A percentile compares a stretch with the other conserved stretches of the same genome.
Evolutionary conservation across 2,888 invertebrate species (phyloP).

Genomic region (Alloscopus bannaensis): DNA sequence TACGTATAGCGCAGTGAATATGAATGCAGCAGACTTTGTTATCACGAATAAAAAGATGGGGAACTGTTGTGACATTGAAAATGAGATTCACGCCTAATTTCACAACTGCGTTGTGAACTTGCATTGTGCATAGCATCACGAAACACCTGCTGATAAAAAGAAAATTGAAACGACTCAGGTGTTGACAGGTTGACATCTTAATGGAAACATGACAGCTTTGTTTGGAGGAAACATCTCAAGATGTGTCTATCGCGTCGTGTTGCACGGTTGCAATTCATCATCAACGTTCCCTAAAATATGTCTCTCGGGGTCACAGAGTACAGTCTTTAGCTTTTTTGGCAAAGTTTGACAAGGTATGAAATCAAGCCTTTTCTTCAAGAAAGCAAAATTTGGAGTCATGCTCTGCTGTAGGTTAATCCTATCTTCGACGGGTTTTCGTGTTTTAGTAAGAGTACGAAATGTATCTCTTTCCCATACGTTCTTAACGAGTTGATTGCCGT

Average conservation of each 20-base stretch:
- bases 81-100: background rate
- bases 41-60: background rate
- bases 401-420: too few relatives aligned
- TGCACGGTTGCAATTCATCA: background rate
- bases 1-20: background rate
- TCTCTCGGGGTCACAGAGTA: too few relatives aligned
- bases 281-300: background rate
- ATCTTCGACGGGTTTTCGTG: too few relatives aligned
- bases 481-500: too few relatives aligned
- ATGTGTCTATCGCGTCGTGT: background rate
- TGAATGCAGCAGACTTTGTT: background rate
- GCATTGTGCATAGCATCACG: background rate
- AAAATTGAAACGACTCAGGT: background rate
- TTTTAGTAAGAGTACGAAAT: too few relatives aligned
- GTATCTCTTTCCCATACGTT: too few relatives aligned
- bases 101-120: too few relatives aligned
- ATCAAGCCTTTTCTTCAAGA: background rate
- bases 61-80: background rate
- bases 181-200: slow-evolving; percentile 6
- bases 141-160: background rate
- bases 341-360: background rate
- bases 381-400: too few relatives aligned
- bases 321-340: background rate
- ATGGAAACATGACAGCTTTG: background rate
- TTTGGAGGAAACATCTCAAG: background rate